Evolutionary conservation across 2,797 vertebrate species (phyloP).

Genomic region (Uromys caudimaculatus): DNA sequence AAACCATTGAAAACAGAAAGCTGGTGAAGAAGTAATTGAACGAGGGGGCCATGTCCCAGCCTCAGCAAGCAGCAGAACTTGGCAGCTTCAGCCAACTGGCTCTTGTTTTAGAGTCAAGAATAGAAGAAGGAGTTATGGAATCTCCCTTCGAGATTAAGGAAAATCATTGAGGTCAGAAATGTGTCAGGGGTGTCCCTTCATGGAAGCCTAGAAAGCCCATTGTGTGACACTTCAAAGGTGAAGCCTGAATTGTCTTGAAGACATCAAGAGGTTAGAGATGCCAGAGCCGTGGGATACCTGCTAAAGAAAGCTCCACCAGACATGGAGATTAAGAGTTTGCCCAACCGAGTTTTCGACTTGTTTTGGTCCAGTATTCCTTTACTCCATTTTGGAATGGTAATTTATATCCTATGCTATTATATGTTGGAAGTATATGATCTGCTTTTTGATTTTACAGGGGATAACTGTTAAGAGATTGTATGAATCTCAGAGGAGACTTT

Average conservation of each 20-base stretch:
- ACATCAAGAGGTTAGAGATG: background rate
- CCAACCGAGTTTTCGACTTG: background rate
- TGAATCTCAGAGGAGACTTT: background rate
- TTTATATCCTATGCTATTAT: background rate
- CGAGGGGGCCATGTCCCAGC: background rate
- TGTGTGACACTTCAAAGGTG: background rate
- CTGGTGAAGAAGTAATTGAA: background rate
- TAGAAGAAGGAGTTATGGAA: background rate
- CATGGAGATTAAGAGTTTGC: background rate
- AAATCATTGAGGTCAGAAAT: background rate
- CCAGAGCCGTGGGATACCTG: background rate
- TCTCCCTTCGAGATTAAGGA: background rate
- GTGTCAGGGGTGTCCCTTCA: background rate
- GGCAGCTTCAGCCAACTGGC: background rate
- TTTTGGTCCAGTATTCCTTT: background rate
- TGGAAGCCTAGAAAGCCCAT: background rate
- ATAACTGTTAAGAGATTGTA: background rate
- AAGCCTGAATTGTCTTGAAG: background rate
- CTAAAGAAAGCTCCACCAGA: background rate
- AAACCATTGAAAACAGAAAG: background rate
- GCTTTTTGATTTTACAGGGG: background rate
- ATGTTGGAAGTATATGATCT: background rate
- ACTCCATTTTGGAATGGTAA: background rate
- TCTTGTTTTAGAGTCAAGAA: background rate
- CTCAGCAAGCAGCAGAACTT: background rate